Base-by-base conservation (phyloP, 2,888 invertebrate species). In the Drosophila phalerata region DNA sequence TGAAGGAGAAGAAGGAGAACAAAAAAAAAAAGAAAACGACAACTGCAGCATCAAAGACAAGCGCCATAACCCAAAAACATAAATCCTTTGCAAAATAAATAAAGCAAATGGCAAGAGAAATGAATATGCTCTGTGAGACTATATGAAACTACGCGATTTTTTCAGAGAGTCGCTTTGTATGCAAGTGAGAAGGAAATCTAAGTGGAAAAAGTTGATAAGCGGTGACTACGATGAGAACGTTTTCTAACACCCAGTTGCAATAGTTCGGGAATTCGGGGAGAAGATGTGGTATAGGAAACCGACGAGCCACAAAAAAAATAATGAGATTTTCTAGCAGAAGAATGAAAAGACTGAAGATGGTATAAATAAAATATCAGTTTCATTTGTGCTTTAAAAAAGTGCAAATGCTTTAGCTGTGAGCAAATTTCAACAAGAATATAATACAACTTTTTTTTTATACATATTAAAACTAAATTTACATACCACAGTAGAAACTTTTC, bases 11-110 rank as follows among this genome's bases (percentile, higher is more conserved):
- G 3, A 38, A 28, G 17, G 17, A 22, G 53, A 2, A 49, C 32
- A 34, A 45, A 60, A 51, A 37, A 17, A 10, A n/a, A 3, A 30
- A 10, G 15, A 4, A 34, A 55, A 34, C 42, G 19, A 30, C 47
- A 47, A 65, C 48, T 45, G 43, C 62, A 69, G 66, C 81, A 64
- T 86, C 87, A 84, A 78, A 86, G 89, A 87, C 70, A 71, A 73
- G 68, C 73, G 72, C 78, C 78, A 88, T 88, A 89, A 89, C 78
- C 85, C 84, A 82, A 89, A 89, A 85, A 85, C 88, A 85, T 89
- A 89, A 89, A 85, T 89, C 89, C 86, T 74, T 73, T 76, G 76
- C 63, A 74, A 84, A 81, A 76, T 73, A 82, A 87, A 87, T 75
- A 70, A 79, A 79, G 53, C 65, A 77, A 78, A 69, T 74, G 48